Base-by-base conservation (phyloP, 2,113 vertebrate genomes). In the Uria lomvia region DNA sequence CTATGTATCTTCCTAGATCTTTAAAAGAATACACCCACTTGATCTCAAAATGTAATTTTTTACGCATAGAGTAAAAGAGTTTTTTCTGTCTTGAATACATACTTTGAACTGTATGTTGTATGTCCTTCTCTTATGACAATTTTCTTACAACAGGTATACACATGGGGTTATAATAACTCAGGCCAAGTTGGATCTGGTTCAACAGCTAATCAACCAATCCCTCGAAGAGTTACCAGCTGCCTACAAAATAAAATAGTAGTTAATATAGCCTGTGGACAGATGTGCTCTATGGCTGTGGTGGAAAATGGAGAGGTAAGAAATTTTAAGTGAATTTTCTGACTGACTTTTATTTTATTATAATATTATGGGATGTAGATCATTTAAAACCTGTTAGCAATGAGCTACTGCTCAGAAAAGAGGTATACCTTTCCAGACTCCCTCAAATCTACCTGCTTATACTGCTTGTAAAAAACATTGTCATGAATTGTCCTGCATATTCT, bases 131-230 rank as follows among this genome's bases (percentile, higher is more conserved):
- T 53, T 43, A 40, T 71, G 45, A 76, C 34, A 62, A 52, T 49
- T 97, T 29, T 89, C 78, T 88, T 95, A 82, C 75, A 43, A 96
- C 83, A 99, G 99, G 99, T 99, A 8, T 99, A 98, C 72, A 99
- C 99, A 0, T 99, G 99, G 99, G 99, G 99, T 65, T 99, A 99
- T 97, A 99, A 99, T 96, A 99, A 99, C 97, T 99, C 99, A 0
- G 99, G 99, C 53, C 99, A 99, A 97, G 99, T 99, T 67, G 99
- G 99, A 24, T 99, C 99, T 18, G 99, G 99, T 16, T 99, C 99
- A 36, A 99, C 99, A 43, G 99, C 99, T 94, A 99, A 99, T 96
- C 99, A 99, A 13, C 98, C 99, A 6, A 99, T 99, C 12, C 99
- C 99, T 10, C 98, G 99, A 49, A 98, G 99, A 95, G 99, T 99